Base-by-base conservation (phyloP, 2,888 invertebrate species). In the Epicampocera succincta region DNA sequence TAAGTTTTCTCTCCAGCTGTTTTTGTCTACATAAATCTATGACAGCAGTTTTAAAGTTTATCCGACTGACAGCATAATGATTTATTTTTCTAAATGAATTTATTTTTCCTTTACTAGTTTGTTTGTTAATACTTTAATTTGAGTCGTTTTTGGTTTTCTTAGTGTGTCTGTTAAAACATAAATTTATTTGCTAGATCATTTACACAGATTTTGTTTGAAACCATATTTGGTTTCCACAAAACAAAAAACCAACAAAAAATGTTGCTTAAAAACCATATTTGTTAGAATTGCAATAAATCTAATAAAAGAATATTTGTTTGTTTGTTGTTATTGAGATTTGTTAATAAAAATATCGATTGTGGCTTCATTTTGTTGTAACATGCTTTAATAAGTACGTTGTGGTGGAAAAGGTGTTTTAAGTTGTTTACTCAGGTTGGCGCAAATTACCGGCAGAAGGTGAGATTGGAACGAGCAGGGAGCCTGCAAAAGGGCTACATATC, bases 201-300 rank as follows among this genome's bases (percentile, higher is more conserved):
- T 82, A 78, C 81, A 74, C 69, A 63, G 52, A 72, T 72, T 77
- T 54, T 65, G 72, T 82, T 82, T 78, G 78, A 74, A 78, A 74
- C 82, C 82, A 78, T 82, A 82, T 82, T 82, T 82, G 81, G 81
- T 82, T 77, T 74, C 81, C 25, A 25, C 25, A 2, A 25, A 25
- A 25, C 25, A 2, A 19, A 76, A 65, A 71, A 38, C 38, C 50
- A 44, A 15, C 21, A 60, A 72, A 60, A 29, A 65, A 38, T 17
- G 12, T 63, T 73, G 54, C 11, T 54, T 12, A 19, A 44, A 52
- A 54, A 29, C 73, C 79, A 79, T 73, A 66, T 68, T 74, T 74
- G 74, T 63, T 52, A 40, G 44, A 42, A 65, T 38, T 65, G 58
- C 50, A 72, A 61, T 52, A 76, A 76, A 69, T 69, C 68, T 60